These are phyloP conservation scores for Acanthis flammea DNA, from an alignment of 2,797 vertebrate species.

Conservation along the genomic window DNA sequence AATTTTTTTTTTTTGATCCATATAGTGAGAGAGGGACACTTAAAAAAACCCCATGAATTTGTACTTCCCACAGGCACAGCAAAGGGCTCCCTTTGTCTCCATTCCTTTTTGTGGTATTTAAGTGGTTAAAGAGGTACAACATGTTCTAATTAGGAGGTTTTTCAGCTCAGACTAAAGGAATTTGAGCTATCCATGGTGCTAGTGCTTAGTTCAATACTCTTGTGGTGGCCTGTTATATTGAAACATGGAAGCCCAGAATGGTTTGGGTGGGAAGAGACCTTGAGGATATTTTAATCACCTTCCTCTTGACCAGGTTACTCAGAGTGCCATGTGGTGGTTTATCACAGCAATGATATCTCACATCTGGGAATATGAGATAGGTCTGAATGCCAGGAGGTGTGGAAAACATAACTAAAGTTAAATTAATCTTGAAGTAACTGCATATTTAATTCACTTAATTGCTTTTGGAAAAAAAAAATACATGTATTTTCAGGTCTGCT, in stretches of 20 bases:
- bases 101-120: background rate
- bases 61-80: background rate
- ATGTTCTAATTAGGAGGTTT: fast-evolving
- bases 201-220: background rate
- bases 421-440: background rate
- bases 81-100: fast-evolving
- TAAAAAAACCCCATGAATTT: background rate
- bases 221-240: fast-evolving
- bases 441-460: background rate
- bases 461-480: background rate
- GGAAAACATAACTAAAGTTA: background rate
- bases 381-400: background rate
- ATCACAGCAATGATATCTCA: background rate
- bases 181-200: background rate
- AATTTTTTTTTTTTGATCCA: background rate
- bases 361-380: too few species aligned
- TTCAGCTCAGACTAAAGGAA: background rate
- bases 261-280: background rate
- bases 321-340: background rate
- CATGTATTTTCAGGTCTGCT: background rate
- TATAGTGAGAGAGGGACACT: fast-evolving
- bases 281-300: background rate
- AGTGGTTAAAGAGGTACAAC: background rate
- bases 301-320: background rate
- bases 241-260: background rate